Percentiles rank a stretch among this genome's conserved stretches.
Conservation (phyloP, 2,888 invertebrate species). For the Saturnia pavonia region DNA sequence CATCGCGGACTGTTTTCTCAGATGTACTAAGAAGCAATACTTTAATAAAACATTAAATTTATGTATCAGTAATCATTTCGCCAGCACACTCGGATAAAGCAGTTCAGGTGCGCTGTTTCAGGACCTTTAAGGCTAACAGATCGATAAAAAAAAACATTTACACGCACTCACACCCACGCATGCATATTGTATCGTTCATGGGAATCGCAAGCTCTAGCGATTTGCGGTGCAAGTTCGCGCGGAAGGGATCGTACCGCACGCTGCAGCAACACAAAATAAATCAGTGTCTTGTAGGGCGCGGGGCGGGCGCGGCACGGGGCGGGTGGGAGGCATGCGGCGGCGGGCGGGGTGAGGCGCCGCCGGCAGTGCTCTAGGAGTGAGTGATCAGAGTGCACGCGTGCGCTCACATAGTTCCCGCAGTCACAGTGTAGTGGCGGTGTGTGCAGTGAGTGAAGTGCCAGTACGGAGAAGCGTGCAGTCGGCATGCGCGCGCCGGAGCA, state of each 20-base stretch:
- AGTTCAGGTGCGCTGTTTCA: no score
- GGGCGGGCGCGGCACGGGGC: conserved; percentile 39
- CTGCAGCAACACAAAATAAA: conserved; percentile 63
- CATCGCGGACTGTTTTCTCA: no score
- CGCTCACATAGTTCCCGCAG: conserved; percentile 21
- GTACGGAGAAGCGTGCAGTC: background rate
- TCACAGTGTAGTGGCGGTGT: conserved; percentile 28
- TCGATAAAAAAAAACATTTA: no score
- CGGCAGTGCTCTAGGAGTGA: conserved; percentile 54
- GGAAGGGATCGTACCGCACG: conserved; percentile 31
- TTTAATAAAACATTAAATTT: no score
- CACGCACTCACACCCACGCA: background rate
- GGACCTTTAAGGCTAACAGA: no score
- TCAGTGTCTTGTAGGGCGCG: conserved; percentile 40
- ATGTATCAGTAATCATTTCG: no score
- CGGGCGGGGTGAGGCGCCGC: conserved; percentile 35
- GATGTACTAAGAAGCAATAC: no score
- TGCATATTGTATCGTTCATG: background rate
- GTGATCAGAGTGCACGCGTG: conserved; percentile 60
- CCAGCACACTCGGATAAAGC: no score
- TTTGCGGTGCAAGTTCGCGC: conserved; percentile 21
- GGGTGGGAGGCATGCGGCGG: conserved; percentile 26
- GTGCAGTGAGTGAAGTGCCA: conserved; percentile 29
- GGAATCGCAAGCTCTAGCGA: background rate
- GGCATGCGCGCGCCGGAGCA: conserved; percentile 43